phyloP scores from a whole-genome alignment of 1,140 invertebrate genomes.

The Lepidurus apus region DNA sequence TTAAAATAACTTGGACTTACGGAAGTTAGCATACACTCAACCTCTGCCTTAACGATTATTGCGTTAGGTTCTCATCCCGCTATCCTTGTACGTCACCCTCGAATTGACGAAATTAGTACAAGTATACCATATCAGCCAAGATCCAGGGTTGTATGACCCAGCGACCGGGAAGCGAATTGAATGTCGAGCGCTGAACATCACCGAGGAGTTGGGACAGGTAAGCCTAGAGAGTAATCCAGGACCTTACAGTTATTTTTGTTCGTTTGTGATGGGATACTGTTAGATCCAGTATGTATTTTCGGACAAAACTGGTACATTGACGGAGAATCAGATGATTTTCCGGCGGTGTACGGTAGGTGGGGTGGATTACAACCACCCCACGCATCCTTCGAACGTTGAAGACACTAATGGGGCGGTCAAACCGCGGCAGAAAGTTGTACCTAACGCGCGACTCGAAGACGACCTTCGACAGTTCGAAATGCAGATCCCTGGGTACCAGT shows the following conservation, averaged over 20 bases:
- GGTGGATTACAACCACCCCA: slow-evolving; percentile 76
- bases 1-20: not conserved
- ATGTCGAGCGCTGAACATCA: slow-evolving; percentile 92
- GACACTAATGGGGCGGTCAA: not conserved
- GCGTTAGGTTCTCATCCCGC: slow-evolving; percentile 85
- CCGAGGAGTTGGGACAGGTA: slow-evolving; percentile 79
- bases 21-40: not conserved
- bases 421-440: slow-evolving; percentile 28
- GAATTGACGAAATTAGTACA: slow-evolving; percentile 95
- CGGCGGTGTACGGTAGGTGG: slow-evolving; percentile 80
- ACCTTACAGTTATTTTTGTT: too few species aligned
- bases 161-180: slow-evolving; percentile 79
- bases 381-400: slow-evolving; percentile 8
- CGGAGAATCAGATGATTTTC: slow-evolving; percentile 97
- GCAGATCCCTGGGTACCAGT: slow-evolving; percentile 39
- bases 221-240: not conserved
- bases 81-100: slow-evolving; percentile 93
- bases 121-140: slow-evolving; percentile 91
- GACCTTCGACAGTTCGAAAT: slow-evolving; percentile 30
- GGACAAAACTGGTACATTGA: slow-evolving; percentile 95
- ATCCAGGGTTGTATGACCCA: slow-evolving; percentile 76
- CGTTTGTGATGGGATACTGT: too few species aligned
- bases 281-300: slow-evolving; percentile 91
- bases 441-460: slow-evolving; percentile 30
- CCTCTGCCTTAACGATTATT: slow-evolving; percentile 24